Base-by-base conservation (phyloP, 1,140 invertebrate genomes). In the Zaprionus tsacasi region DNA sequence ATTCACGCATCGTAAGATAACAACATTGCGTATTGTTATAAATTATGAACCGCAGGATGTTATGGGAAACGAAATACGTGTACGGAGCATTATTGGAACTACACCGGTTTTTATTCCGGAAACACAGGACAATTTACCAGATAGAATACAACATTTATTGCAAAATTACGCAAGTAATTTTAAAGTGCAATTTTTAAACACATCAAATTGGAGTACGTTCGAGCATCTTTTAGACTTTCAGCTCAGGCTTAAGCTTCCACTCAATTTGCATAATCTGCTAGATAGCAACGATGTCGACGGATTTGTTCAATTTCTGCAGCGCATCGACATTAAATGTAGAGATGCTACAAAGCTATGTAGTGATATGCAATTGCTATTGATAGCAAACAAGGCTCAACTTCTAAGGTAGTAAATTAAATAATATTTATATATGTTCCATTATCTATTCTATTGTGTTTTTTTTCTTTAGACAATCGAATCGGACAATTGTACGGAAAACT, bases 171-270 rank as follows among this genome's bases (percentile, higher is more conserved):
- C 13, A 15, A 15, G 15, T 13, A 15, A 68, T 13, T 25, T 40
- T 3, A 38, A 38, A 30, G 6, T 6, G 3, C 2, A 17, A n/a
- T 8, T 38, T 0, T 52, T 48, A 3, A 5, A 25, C 33, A 10
- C 33, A 70, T 54, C 27, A 1, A 21, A 48, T 0, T 79, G 67
- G 74, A 56, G 30, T 5, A 27, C 38, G 5, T 59, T 50, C 17
- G 74, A 78, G 3, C 65, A 88, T 43, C 50, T 80, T 8, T 36
- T 80, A 13, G 50, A 89, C 54, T 88, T 81, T n/a, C 85, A 88
- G 36, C 48, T 88, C 10, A 61, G 65, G 13, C 80, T 88, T 11
- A 78, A 70, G 43, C 27, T 88, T 15, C 83, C 83, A 2, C 1
- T 71, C 1, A 89, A 81, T 40, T 65, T 78, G 3, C n/a, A 15